A percentile compares a stretch with the other conserved stretches of the same genome.
These are phyloP conservation scores for Coranthus polyacanthus DNA, from an alignment of 2,797 vertebrate genomes.

Conservation along the genomic window DNA sequence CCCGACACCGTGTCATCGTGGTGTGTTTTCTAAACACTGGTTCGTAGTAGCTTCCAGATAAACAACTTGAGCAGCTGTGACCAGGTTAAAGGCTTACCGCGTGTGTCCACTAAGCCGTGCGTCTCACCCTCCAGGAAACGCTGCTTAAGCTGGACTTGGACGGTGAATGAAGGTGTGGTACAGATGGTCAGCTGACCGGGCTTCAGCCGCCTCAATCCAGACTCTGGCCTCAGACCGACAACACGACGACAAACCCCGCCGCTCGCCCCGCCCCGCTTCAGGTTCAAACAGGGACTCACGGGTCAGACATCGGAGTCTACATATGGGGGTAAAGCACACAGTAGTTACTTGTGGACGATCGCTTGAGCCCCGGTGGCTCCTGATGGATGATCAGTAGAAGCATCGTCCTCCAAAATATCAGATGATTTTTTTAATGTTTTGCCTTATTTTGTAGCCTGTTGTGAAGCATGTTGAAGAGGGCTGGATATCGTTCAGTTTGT, in stretches of 20 bases:
- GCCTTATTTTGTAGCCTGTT: too few relatives aligned
- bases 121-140: conserved; percentile 69
- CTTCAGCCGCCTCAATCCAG: conserved; percentile 3
- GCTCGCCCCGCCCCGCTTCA: too few relatives aligned
- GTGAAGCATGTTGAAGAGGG: too few relatives aligned
- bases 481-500: too few relatives aligned
- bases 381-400: too few relatives aligned
- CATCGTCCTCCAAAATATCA: too few relatives aligned
- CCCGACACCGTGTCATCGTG: too few relatives aligned
- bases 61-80: background rate
- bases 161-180: conserved; percentile 49
- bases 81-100: conserved; percentile 26
- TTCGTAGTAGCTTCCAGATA: background rate
- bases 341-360: too few relatives aligned
- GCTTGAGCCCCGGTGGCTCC: too few relatives aligned
- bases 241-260: background rate
- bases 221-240: conserved; percentile 4
- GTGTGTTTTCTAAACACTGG: too few relatives aligned
- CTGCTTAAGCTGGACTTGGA: conserved; percentile 73
- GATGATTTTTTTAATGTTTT: too few relatives aligned
- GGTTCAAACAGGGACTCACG: background rate
- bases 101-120: conserved; percentile 29
- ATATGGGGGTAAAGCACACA: too few relatives aligned
- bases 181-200: conserved; percentile 21
- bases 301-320: conserved; percentile 15